These are phyloP conservation scores for Gallinago nigripennis DNA, from an alignment of 2,797 vertebrate species.

Conservation along the genomic window DNA sequence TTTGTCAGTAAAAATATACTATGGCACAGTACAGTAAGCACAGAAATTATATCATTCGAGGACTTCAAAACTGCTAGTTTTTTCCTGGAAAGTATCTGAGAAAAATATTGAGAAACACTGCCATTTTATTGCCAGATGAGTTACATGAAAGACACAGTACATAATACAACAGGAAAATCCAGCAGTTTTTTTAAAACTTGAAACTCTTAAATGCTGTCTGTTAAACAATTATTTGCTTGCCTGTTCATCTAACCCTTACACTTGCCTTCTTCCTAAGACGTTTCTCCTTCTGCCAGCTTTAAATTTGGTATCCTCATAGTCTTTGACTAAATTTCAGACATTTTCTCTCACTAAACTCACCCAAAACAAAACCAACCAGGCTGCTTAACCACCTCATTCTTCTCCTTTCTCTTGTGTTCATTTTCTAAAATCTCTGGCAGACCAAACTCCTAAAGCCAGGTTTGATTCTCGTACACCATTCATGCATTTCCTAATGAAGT, in stretches of 20 bases:
- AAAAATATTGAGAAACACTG: not conserved
- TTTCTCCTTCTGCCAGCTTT: not conserved
- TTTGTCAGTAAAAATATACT: constrained; percentile 44
- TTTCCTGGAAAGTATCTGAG: not conserved
- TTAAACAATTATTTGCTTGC: not conserved
- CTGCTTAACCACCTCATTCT: not conserved
- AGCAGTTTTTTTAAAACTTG: not conserved
- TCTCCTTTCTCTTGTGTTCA: not conserved
- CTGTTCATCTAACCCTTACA: not conserved
- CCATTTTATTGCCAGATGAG: not conserved
- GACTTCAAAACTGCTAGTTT: not conserved
- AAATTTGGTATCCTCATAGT: not conserved
- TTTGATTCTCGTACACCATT: not conserved
- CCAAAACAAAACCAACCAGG: not conserved
- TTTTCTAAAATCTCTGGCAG: not conserved
- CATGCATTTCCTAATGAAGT: not conserved
- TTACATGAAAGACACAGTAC: not conserved
- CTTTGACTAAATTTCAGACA: not conserved
- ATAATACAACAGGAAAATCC: not conserved
- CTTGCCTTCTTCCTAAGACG: not conserved
- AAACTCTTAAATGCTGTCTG: not conserved
- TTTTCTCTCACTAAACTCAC: not conserved
- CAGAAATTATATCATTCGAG: not conserved
- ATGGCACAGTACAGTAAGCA: not conserved
- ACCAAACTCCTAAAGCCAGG: not conserved